phyloP scores from a whole-genome alignment of 2,113 vertebrate species.

The Oceanites oceanicus region DNA sequence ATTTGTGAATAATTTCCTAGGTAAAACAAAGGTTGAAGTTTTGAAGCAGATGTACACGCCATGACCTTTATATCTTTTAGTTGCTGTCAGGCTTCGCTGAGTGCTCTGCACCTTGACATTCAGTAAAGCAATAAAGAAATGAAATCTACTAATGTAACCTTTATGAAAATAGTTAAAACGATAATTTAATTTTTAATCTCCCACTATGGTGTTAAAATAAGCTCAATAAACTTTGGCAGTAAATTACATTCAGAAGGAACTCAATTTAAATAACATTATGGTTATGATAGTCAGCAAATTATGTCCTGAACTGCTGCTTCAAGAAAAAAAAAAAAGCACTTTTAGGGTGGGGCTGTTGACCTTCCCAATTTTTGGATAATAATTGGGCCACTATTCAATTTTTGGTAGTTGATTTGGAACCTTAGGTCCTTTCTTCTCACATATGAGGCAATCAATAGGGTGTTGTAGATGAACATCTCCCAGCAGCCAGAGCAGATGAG shows the following conservation, averaged over 20 bases:
- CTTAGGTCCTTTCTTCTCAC: background rate
- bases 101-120: conserved; percentile 67
- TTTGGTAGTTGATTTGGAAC: background rate
- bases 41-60: conserved; percentile 38
- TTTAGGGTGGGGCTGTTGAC: background rate
- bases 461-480: background rate
- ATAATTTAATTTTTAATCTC: conserved; percentile 73
- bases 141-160: conserved; percentile 69
- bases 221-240: conserved; percentile 51
- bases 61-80: conserved; percentile 64
- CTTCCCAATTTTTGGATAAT: background rate
- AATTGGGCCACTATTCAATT: background rate
- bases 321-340: background rate
- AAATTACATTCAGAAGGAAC: conserved; percentile 17
- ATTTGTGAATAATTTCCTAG: conserved; percentile 45
- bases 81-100: conserved; percentile 54
- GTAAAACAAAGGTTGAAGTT: conserved; percentile 40
- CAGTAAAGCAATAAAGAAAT: conserved; percentile 69
- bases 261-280: conserved; percentile 48
- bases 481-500: background rate
- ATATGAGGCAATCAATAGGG: background rate
- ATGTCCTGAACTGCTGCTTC: background rate
- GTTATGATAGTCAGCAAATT: conserved; percentile 14
- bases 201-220: conserved; percentile 62
- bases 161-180: conserved; percentile 72